Base-by-base conservation (phyloP, 2,113 vertebrate genomes). In the Gavia stellata region DNA sequence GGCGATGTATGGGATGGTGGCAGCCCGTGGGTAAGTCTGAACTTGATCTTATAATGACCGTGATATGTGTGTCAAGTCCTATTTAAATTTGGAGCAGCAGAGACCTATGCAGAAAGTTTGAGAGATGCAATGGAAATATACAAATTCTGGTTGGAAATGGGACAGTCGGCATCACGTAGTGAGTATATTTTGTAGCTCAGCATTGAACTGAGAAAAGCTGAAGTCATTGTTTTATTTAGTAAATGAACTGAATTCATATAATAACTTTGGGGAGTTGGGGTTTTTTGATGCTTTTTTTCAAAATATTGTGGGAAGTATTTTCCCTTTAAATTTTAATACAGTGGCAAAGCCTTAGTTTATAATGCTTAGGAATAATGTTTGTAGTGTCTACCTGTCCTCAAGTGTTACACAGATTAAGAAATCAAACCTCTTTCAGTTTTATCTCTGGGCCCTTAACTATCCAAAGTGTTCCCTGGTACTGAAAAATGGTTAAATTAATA, bases 21-120 rank as follows among this genome's bases (percentile, higher is more conserved):
- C 97, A 97, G 98, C 97, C 92, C 97, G 61, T 97, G 97, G 99
- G 99, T 99, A 98, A 99, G 99, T 99, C 95, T 95, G 88, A 96
- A 34, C 89, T 91, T 1, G 4, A 86, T 96, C 84, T 92, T 96
- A 92, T 59, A 94, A 82, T 47, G 72, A 92, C 74, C 7, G 3
- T 96, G 81, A 79, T 97, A 91, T 97, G 47, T 96, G 59, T 96
- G 72, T 94, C 81, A 91, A 90, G 78, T 84, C 50, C 42, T 94
- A 58, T 96, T 96, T 94, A 56, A 87, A 95, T 88, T 71, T 73
- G 85, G 90, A 81, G 61, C 7, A 79, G 82, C 88, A 86, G 53
- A 81, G 40, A 90, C 44, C 53, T 94, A 10, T 66, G 73, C 73
- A 95, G 90, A 62, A 92, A 94, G 63, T 95, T 93, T 95, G 79